These are phyloP conservation scores for Phthorimaea operculella DNA, from an alignment of 1,140 invertebrate genomes.

Conservation along the genomic window DNA sequence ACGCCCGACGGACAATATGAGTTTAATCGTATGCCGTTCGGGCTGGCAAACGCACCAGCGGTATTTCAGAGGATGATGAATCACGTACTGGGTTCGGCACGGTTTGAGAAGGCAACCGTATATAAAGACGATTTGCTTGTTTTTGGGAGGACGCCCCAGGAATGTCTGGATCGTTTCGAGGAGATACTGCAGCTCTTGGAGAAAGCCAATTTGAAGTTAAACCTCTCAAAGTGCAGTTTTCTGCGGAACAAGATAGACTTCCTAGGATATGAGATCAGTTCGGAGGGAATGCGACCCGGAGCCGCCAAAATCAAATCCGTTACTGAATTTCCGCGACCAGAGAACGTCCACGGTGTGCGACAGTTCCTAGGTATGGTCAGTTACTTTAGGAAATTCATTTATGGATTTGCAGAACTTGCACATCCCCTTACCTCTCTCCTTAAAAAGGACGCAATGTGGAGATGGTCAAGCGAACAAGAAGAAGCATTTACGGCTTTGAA, in stretches of 20 bases:
- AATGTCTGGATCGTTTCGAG: neutral
- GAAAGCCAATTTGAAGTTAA: neutral
- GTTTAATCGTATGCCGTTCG: slow-evolving; percentile 7
- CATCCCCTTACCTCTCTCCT: slow-evolving; percentile 3
- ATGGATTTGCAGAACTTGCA: neutral
- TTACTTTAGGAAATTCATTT: slow-evolving; percentile 7
- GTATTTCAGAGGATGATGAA: slow-evolving; percentile 9
- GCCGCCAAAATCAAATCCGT: slow-evolving; percentile 2
- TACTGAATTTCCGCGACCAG: slow-evolving; percentile 1
- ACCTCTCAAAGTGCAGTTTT: neutral
- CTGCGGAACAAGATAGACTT: neutral
- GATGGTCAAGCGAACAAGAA: slow-evolving; percentile 1
- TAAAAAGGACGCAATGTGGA: neutral
- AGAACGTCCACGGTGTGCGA: neutral
- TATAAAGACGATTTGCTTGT: slow-evolving; percentile 7
- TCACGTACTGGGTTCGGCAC: neutral
- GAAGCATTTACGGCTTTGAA: neutral
- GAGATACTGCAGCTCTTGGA: neutral
- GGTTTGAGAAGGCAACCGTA: slow-evolving; percentile 3
- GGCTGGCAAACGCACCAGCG: slow-evolving; percentile 4
- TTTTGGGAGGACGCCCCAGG: neutral
- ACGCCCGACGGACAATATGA: slow-evolving; percentile 28
- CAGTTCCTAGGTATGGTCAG: slow-evolving; percentile 7
- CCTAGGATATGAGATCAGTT: neutral
- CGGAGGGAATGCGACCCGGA: neutral